A percentile compares a stretch with the other conserved stretches of the same genome.
phyloP scores from a whole-genome alignment of 2,888 invertebrate species.

The Sarcophaga subvicina region DNA sequence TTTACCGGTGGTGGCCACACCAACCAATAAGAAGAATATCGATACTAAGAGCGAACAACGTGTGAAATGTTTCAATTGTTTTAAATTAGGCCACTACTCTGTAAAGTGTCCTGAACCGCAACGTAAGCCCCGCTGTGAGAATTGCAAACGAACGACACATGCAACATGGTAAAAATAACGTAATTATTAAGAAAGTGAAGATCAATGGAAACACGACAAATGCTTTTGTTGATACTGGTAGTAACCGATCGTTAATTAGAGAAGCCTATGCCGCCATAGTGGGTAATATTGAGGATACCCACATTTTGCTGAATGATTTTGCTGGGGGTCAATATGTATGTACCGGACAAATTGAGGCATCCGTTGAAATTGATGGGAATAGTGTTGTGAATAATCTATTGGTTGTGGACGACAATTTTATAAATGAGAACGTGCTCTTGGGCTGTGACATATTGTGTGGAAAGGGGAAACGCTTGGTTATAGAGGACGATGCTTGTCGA shows the following conservation, averaged over 20 bases:
- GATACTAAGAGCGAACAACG: neutral
- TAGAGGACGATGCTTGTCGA: conserved; percentile 47
- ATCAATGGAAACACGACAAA: neutral
- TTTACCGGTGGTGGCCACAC: neutral
- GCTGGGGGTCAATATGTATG: neutral
- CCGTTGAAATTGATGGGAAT: neutral
- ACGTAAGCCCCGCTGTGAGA: neutral
- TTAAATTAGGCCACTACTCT: conserved; percentile 22
- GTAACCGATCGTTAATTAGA: neutral
- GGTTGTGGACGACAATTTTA: conserved; percentile 46
- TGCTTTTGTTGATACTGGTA: neutral
- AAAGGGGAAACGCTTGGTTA: conserved; percentile 44
- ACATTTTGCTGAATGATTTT: neutral
- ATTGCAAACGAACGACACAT: conserved; percentile 23
- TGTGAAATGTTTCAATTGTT: conserved; percentile 3
- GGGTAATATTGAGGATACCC: neutral
- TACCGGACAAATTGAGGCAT: neutral
- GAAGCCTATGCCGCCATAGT: neutral
- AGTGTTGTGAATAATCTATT: conserved; percentile 16
- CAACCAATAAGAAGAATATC: neutral
- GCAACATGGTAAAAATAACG: neutral
- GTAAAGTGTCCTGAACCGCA: conserved; percentile 47
- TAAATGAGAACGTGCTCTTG: conserved; percentile 47
- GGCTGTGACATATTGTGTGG: conserved; percentile 45
- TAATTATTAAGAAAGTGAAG: neutral